Conservation (phyloP, 2,113 vertebrate species). For the Oryctolagus cuniculus region mOryCun1.1 NC_091436.1:52080001-52080500, state of each 20-base stretch:
- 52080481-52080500: neutral
- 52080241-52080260: neutral
- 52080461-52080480: neutral
- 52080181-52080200: slow-evolving; percentile 24
- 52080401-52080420: neutral
- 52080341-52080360: slow-evolving; percentile 26
- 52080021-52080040: too few relatives aligned
- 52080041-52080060: too few relatives aligned
- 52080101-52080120: too few relatives aligned
- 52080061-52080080: too few relatives aligned
- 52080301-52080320: neutral
- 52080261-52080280: neutral
- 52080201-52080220: neutral
- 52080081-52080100: too few relatives aligned
- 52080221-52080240: neutral
- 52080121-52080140: too few relatives aligned
- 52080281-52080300: neutral
- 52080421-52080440: neutral
- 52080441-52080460: slow-evolving; percentile 15
- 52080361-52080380: neutral
- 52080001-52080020: too few relatives aligned
- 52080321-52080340: neutral
- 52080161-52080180: slow-evolving; percentile 5
- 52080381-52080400: slow-evolving; percentile 25
- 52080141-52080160: neutral